Conservation (phyloP, 2,888 invertebrate species). For the Antheraea assamensis region DNA sequence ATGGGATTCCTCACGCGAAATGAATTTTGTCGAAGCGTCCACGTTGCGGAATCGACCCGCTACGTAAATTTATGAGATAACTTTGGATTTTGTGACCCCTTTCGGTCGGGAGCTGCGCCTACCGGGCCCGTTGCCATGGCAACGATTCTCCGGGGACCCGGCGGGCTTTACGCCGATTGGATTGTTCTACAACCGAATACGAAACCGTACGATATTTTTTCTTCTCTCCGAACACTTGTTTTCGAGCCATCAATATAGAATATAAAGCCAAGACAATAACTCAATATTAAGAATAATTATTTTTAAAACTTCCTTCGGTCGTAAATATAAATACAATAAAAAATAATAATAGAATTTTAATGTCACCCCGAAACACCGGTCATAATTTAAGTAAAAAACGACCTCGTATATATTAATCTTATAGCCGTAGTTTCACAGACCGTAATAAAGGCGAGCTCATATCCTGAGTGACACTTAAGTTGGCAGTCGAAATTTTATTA, state of each 20-base stretch:
- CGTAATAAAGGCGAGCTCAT: conserved; percentile 56
- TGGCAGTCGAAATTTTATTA: conserved; percentile 47
- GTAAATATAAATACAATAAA: too few relatives aligned
- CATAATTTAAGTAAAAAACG: conserved; percentile 37
- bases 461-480: conserved; percentile 53
- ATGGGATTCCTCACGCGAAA: conserved; percentile 42
- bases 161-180: conserved; percentile 63
- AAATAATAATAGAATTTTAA: conserved; percentile 31
- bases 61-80: conserved; percentile 70
- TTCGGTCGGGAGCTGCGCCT: conserved; percentile 40
- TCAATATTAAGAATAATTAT: neutral
- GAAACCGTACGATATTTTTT: conserved; percentile 46
- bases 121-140: conserved; percentile 54
- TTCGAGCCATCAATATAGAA: conserved; percentile 27
- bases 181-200: conserved; percentile 59
- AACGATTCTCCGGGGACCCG: conserved; percentile 52
- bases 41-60: conserved; percentile 52
- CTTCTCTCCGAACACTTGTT: conserved; percentile 16
- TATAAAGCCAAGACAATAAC: neutral
- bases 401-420: conserved; percentile 56
- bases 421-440: conserved; percentile 50
- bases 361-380: conserved; percentile 26
- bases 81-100: conserved; percentile 71
- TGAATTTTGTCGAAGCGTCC: conserved; percentile 46
- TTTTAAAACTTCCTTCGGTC: neutral